Evolutionary conservation across 2,888 invertebrate species (phyloP), one percentile per base, ranked within the genome.

Genomic region (Protodeltote pygarga): DNA sequence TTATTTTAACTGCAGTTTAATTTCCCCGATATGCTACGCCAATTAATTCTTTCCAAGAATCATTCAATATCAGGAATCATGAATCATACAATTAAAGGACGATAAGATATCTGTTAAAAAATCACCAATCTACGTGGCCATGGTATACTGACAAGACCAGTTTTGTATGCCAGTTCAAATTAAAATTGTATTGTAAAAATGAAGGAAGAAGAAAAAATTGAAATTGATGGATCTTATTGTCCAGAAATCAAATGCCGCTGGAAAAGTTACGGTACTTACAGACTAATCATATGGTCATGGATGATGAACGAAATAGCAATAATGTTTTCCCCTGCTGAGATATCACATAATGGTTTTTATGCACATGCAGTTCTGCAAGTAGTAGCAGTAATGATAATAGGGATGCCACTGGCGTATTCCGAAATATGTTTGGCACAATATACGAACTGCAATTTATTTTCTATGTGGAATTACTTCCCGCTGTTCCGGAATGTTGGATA

Each of bases 351-450:
- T 40, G 85, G 84, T 41, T 85, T 81, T 54, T 89, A 85, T 51
- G 41, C 79, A 2, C 77, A 82, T 49, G 67, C 67, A 21, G 3
- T 55, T 3, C 35, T 88, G 31, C 79, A 87, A 60, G 29, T 74
- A 15, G 6, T 79, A 6, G 52, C 79, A 20, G 69, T 81, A n/a
- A 76, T 89, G 52, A 75, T 89, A 42, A 59, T 88, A 21, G 87
- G 87, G 32, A 83, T 89, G 66, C 91, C 91, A 33, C 53, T 90
- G 29, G 77, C 86, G 21, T 90, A 88, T 70, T 88, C 89, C 9
- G 89, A 90, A 64, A 82, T 91, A 58, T 85, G 85, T 65, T 58
- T 92, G 31, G 82, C 84, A 20, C 91, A 91, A 53, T 92, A 90
- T 44, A 85, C 87, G 5, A 88, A 87, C 53, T 79, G 81, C 51